Percentiles rank a stretch among this genome's conserved stretches.
Evolutionary conservation across 1,140 invertebrate species (phyloP).

Genomic region (Tetramorium parvispinum): DNA sequence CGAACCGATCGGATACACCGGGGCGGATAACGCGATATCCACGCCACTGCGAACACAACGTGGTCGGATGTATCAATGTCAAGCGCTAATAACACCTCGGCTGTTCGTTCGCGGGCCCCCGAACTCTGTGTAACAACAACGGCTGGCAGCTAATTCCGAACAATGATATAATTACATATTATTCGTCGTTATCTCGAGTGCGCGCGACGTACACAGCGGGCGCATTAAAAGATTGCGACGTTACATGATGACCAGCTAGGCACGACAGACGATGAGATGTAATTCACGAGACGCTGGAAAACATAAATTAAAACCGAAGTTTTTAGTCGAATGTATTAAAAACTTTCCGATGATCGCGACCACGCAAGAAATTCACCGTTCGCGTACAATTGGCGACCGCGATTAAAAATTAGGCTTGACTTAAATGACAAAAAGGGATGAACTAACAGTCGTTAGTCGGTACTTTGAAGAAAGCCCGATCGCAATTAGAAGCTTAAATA

Average conservation of each 20-base stretch:
- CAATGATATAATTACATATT: constrained; percentile 85
- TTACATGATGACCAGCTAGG: background rate
- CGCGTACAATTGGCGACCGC: too few species aligned
- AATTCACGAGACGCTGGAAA: background rate
- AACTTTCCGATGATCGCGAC: background rate
- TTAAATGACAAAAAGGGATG: background rate
- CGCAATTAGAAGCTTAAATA: background rate
- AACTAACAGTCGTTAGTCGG: background rate
- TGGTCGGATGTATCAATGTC: constrained; percentile 82
- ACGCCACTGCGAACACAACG: constrained; percentile 49
- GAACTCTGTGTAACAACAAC: constrained; percentile 67
- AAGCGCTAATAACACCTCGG: constrained; percentile 82
- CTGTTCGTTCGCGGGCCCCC: constrained; percentile 62
- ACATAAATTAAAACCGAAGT: constrained; percentile 1
- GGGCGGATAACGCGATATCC: constrained; percentile 37
- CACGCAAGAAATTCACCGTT: background rate
- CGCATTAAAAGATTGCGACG: constrained; percentile 11
- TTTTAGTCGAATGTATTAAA: background rate
- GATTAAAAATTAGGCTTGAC: constrained; percentile 21
- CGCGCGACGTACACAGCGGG: constrained; percentile 56
- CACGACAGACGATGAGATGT: background rate
- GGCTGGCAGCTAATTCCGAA: constrained; percentile 80
- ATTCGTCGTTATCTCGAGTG: constrained; percentile 81
- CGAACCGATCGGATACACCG: constrained; percentile 12
- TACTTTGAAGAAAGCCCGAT: constrained; percentile 1